Base-by-base conservation (phyloP, 1,140 invertebrate genomes). In the Oedothorax gibbosus region DNA sequence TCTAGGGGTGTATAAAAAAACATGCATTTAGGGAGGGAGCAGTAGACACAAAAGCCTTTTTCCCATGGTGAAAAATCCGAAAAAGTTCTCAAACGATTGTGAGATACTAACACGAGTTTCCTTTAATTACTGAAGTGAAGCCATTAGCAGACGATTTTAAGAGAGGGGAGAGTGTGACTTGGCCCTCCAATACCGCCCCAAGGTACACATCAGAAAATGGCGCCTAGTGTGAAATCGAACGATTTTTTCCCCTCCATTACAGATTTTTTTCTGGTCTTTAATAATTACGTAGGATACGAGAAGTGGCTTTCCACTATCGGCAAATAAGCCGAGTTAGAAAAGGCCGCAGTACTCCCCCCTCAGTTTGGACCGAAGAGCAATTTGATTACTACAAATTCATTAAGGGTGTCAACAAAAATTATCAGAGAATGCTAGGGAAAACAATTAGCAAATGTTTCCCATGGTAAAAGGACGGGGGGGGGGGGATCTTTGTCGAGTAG, bases 371-470 rank as follows among this genome's bases (percentile, higher is more conserved):
- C 54, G 69, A 51, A 71, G 71, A 76, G 72, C 81, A 84, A 84
- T 84, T 84, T 84, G 81, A 84, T 84, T 84, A 84, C 71, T 84
- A 84, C 81, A 84, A 84, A 84, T 84, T 84, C 81, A 84, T 84
- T 84, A 84, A 84, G 76, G 81, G 68, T 76, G 81, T 84, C 81
- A 84, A 84, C 81, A 84, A 76, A 84, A 84, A 84, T 84, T 84
- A 84, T 14, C 15, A 51, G 15, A 71, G n/a, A n/a, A 54, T 71
- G 69, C 50, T n/a, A 10, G 18, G 11, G 71, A 57, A 84, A 84
- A 84, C 81, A 84, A 84, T 84, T 84, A 84, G 81, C 81, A 76
- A 84, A 84, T 84, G 71, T 60, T 57, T 20, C 56, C 75, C 51
- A 4, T 69, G 21, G 10, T 64, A 20, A 64, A 64, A 64, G 21